Evolutionary conservation across 2,797 vertebrate genomes (phyloP), one percentile per base, ranked within the genome.

Genomic region (Oophaga sylvatica): DNA sequence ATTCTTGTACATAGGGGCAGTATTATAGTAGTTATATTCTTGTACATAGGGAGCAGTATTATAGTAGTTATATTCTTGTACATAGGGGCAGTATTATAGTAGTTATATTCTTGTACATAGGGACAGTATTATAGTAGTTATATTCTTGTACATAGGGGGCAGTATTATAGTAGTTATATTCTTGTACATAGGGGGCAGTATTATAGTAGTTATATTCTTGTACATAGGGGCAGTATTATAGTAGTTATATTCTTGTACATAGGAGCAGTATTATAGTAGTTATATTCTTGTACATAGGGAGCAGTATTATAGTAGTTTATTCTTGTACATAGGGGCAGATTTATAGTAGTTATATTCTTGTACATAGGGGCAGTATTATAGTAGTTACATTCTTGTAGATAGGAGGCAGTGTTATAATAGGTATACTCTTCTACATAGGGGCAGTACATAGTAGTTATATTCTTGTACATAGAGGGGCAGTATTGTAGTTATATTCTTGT

Each of bases 361-460:
- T 68, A 68, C 15, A 68, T 68, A 31, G 67, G 67, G 1, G 67
- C 26, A 68, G 26, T 68, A 68, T n/a, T n/a, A n/a, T n/a, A n/a
- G n/a, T n/a, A n/a, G n/a, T n/a, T n/a, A n/a, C n/a, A n/a, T n/a
- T n/a, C n/a, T n/a, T n/a, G n/a, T n/a, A n/a, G 5, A 68, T 68
- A 68, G 67, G 67, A 26, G 15, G 67, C 5, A 68, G 67, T 68
- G 31, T 68, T 68, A 68, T 68, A n/a, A n/a, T n/a, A n/a, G n/a
- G n/a, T 68, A 31, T 31, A 31, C 31, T 29, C 67, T 31, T 68
- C 26, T 68, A 68, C 15, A 68, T 68, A 31, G 67, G 67, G 1
- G 67, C 26, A 68, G 26, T 68, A 68, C 31, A 68, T 68, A 31
- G 67, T 68, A 68, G 26, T 68, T 68, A 68, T 68, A 68, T 68